A percentile compares a stretch with the other conserved stretches of the same genome.
Conservation (phyloP, 2,797 vertebrate genomes). For the Chelmon rostratus region DNA sequence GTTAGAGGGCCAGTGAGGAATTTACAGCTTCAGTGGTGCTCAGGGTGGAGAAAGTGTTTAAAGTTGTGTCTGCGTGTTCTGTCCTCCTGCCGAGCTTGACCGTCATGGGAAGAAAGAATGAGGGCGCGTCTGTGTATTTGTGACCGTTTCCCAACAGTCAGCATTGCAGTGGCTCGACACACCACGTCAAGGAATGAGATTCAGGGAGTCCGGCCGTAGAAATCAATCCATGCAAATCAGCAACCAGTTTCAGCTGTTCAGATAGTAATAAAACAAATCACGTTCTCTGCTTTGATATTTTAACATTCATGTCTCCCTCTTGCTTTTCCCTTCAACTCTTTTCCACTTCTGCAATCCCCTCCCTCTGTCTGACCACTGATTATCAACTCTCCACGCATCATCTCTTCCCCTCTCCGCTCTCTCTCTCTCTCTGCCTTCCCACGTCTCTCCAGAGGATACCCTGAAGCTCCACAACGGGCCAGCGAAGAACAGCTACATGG, state of each 20-base stretch:
- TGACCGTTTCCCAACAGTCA: constrained; percentile 53
- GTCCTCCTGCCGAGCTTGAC: constrained; percentile 41
- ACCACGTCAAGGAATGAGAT: constrained; percentile 50
- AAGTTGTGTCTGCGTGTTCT: constrained; percentile 49
- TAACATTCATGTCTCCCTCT: constrained; percentile 18
- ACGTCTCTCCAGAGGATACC: constrained; percentile 88
- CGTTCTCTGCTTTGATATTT: constrained; percentile 45
- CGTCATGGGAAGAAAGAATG: constrained; percentile 56
- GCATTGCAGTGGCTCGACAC: constrained; percentile 43
- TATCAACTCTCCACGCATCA: constrained; percentile 21
- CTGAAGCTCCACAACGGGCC: constrained; percentile 93
- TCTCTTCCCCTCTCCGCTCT: constrained; percentile 16
- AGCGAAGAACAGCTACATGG: constrained; percentile 95
- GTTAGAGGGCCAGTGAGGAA: constrained; percentile 81
- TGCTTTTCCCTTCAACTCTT: constrained; percentile 3
- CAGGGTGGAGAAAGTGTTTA: constrained; percentile 65
- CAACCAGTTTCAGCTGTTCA: constrained; percentile 33
- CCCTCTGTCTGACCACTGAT: constrained; percentile 31
- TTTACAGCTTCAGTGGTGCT: constrained; percentile 76
- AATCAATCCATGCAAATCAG: constrained; percentile 60
- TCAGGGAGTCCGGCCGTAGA: constrained; percentile 18
- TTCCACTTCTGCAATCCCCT: background rate
- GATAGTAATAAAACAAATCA: constrained; percentile 39
- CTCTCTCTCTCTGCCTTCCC: constrained; percentile 12
- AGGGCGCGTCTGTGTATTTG: constrained; percentile 48